Evolutionary conservation across 2,888 invertebrate species (phyloP).

Genomic region (Lobophora halterata): DNA sequence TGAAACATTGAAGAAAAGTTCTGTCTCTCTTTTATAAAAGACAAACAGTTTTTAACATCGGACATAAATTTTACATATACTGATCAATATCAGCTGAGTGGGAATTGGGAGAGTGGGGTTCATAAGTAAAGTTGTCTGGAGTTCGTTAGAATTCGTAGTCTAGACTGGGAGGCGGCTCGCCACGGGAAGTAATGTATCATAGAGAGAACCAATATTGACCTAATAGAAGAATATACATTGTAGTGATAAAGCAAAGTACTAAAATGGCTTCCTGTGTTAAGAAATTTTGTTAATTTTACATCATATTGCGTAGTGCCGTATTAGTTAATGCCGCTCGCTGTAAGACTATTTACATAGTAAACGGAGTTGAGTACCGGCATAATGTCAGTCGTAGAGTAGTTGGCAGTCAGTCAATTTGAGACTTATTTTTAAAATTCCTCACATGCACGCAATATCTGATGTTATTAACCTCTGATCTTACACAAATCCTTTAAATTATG

Average conservation of each 20-base stretch:
- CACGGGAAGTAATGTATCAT: constrained; percentile 5
- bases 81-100: too few relatives aligned
- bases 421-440: constrained; percentile 16
- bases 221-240: constrained; percentile 4
- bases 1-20: too few relatives aligned
- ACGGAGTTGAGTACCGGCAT: constrained; percentile 1
- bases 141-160: constrained; percentile 2
- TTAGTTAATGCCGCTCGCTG: neutral
- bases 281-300: too few relatives aligned
- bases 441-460: constrained; percentile 2
- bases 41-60: too few relatives aligned
- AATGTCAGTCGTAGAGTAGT: constrained; percentile 11
- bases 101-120: too few relatives aligned
- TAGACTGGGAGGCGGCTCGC: constrained; percentile 15
- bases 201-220: neutral
- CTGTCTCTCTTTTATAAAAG: too few relatives aligned
- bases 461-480: too few relatives aligned
- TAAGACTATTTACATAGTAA: constrained; percentile 7
- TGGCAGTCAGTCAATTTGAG: constrained; percentile 33
- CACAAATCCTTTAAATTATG: too few relatives aligned
- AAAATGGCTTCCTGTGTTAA: too few relatives aligned
- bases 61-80: too few relatives aligned
- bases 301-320: too few relatives aligned
- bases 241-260: constrained; percentile 1
- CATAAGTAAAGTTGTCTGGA: neutral